Evolutionary conservation across 2,113 vertebrate species (phyloP), one percentile per base, ranked within the genome.

Genomic region (Desmodus rotundus): DNA sequence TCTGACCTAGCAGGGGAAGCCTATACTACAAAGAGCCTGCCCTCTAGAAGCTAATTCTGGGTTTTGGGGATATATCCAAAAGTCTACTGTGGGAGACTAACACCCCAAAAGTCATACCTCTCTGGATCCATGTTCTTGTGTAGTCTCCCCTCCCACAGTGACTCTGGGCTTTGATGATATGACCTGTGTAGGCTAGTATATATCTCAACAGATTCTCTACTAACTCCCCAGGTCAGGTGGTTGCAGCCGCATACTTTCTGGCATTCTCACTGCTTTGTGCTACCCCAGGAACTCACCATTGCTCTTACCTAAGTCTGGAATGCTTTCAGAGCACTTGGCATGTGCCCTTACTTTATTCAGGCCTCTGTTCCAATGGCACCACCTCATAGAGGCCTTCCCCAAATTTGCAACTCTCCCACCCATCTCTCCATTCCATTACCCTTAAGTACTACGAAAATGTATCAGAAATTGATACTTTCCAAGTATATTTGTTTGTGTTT

Each of bases 401-500:
- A 76, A 58, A 76, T 80, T 3, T 76, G 22, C n/a, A 87, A 82
- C 61, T 58, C 65, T 26, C 26, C 22, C 12, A 12, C 28, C 43
- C 33, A 12, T 14, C n/a, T 83, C 20, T 74, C 17, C 50, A 91
- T 52, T 96, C 50, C 58, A 7, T 61, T 82, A 61, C 11, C 6
- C 16, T 73, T 58, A 93, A 65, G 54, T 86, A 26, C 45, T 50
- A 47, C 56, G 56, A 93, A 93, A 90, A 93, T 67, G 74, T 4
- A 80, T 67, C 47, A 74, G 74, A 36, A 81, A 67, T 67, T 74
- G 73, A 65, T 38, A 56, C 20, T 73, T 83, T 56, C 85, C 19
- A 67, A 87, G 65, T 89, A 28, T 43, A 68, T 83, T 81, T 81
- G 38, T 81, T 90, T 93, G 54, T 54, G 54, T 86, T 92, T 93